phyloP scores from a whole-genome alignment of 2,113 vertebrate genomes.

The Pluvianellus socialis region DNA sequence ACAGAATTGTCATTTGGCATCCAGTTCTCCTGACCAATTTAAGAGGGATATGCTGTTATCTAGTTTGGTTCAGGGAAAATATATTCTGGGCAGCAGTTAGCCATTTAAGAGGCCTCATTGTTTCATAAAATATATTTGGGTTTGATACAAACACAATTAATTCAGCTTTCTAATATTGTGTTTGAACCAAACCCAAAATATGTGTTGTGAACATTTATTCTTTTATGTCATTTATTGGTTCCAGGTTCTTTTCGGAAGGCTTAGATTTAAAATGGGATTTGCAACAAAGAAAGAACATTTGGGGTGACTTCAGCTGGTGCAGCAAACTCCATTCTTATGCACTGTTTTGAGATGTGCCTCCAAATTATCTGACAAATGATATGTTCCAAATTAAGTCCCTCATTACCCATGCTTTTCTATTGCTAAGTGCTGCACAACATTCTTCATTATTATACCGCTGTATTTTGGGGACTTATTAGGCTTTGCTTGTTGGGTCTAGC shows the following conservation, averaged over 20 bases:
- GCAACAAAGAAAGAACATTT: slow-evolving; percentile 33
- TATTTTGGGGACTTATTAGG: slow-evolving; percentile 6
- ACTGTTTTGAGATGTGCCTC: slow-evolving; percentile 40
- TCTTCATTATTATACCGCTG: not conserved
- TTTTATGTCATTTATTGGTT: slow-evolving; percentile 14
- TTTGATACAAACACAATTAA: slow-evolving; percentile 61
- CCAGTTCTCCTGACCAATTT: slow-evolving; percentile 44
- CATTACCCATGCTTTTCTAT: slow-evolving; percentile 23
- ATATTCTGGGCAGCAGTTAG: slow-evolving; percentile 56
- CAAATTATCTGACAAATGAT: slow-evolving; percentile 55
- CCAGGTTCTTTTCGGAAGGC: slow-evolving; percentile 39
- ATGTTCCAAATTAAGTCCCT: slow-evolving; percentile 46
- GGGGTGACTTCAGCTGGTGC: slow-evolving; percentile 58
- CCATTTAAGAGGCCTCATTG: slow-evolving; percentile 57
- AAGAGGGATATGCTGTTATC: slow-evolving; percentile 45
- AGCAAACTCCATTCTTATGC: slow-evolving; percentile 29
- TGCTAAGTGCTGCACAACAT: not conserved
- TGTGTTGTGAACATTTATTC: slow-evolving; percentile 20
- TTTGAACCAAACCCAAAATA: slow-evolving; percentile 45
- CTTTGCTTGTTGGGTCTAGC: slow-evolving; percentile 11
- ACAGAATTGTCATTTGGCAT: slow-evolving; percentile 40
- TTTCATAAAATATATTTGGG: slow-evolving; percentile 63
- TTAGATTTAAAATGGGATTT: slow-evolving; percentile 32
- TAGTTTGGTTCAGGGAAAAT: slow-evolving; percentile 48
- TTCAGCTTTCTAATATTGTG: slow-evolving; percentile 51